phyloP scores from a whole-genome alignment of 2,888 invertebrate species.

The Perdita meconis region DNA sequence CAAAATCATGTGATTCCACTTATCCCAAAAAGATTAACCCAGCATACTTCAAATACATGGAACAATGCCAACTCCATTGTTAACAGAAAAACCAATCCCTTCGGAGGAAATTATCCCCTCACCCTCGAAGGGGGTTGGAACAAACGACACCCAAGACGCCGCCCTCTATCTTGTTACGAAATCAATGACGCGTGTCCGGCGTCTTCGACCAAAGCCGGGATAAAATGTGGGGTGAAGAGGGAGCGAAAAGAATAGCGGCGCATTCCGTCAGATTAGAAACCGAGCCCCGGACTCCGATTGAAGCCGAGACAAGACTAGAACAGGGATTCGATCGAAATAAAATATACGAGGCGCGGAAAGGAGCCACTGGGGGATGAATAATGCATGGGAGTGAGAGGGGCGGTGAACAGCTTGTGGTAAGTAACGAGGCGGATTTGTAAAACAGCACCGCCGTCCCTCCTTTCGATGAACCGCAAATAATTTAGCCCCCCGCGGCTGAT shows the following conservation, averaged over 20 bases:
- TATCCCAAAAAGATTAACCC: not conserved
- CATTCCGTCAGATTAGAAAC: conserved; percentile 67
- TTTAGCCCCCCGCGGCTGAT: conserved; percentile 43
- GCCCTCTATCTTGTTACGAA: conserved; percentile 61
- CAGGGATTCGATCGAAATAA: conserved; percentile 58
- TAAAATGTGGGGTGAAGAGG: conserved; percentile 63
- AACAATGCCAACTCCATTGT: conserved; percentile 29
- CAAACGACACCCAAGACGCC: conserved; percentile 28
- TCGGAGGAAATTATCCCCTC: conserved; percentile 54
- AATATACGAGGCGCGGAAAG: conserved; percentile 65
- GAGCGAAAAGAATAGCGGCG: conserved; percentile 17
- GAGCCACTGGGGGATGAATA: conserved; percentile 63
- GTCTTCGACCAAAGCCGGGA: conserved; percentile 9
- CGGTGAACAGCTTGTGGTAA: conserved; percentile 64
- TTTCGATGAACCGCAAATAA: conserved; percentile 64
- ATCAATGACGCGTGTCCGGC: conserved; percentile 62
- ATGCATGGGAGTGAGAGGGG: conserved; percentile 55
- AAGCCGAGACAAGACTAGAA: not conserved
- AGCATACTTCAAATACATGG: conserved; percentile 10
- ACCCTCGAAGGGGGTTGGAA: conserved; percentile 40
- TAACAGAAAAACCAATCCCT: conserved; percentile 40
- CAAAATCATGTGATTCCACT: not conserved
- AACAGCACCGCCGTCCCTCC: conserved; percentile 47
- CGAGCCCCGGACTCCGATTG: conserved; percentile 42
- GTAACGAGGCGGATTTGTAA: conserved; percentile 73